Evolutionary conservation across 2,888 invertebrate species (phyloP), one percentile per base, ranked within the genome.

Genomic region (Frankliniella fusca): DNA sequence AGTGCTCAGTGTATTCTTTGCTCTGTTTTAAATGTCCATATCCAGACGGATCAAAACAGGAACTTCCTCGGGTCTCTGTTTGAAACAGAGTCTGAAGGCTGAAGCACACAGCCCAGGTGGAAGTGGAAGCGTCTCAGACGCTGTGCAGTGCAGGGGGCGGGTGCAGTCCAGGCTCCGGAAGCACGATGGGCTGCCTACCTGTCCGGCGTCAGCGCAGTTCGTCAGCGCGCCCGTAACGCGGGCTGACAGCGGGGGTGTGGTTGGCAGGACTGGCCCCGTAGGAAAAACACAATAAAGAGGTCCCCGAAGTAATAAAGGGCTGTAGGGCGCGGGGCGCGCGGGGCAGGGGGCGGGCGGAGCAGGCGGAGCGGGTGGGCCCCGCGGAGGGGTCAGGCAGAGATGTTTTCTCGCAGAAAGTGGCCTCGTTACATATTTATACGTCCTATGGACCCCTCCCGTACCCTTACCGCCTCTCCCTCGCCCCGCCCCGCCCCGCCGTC

Each of bases 361-460:
- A n/a, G n/a, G 81, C 80, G 82, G 82, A 81, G 80, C 80, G 82
- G 81, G 83, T 81, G 79, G 82, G 82, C 83, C 61, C 80, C 81
- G 80, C 54, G 61, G 83, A 83, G 82, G 82, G 81, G 83, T 79
- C 81, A 83, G 84, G 81, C 82, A 83, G 83, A 83, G 86, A 86
- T 86, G 86, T 87, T 87, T 87, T 87, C 87, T 86, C 87, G 85
- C 65, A 82, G 82, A 65, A 82, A 50, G 81, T 54, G 18, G 81
- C 70, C 83, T 50, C 82, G 28, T 79, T 65, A 79, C 54, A 48
- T 70, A 81, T 48, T 80, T 70, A 49, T 48, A 80, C 80, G 80
- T 80, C 49, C 82, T 80, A 76, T 80, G 81, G 65, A 79, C 82
- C 80, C 70, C 76, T 80, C 20, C 50, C 70, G 83, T 81, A 84